Conservation (phyloP, 2,797 vertebrate species). For the Choloepus didactylus region DNA sequence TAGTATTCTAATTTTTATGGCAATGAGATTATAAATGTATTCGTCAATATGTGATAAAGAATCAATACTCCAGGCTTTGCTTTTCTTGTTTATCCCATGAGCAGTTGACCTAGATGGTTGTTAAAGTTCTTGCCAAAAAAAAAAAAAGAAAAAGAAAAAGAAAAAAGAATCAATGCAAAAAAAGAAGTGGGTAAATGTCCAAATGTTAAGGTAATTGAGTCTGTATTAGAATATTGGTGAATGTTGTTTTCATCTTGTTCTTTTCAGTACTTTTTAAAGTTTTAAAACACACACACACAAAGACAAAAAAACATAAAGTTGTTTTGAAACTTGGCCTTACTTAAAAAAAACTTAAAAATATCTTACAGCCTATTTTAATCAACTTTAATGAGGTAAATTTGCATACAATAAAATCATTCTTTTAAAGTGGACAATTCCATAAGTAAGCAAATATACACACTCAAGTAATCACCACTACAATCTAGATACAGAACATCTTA, state of each 20-base stretch:
- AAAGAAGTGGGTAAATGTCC: not conserved
- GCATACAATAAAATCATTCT: not conserved
- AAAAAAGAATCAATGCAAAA: not conserved
- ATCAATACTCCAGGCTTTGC: not conserved
- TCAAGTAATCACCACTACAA: not conserved
- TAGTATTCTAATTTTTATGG: not conserved
- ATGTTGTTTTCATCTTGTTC: not conserved
- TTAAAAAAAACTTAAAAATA: not conserved
- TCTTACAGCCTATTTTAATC: not conserved
- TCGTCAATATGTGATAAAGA: not conserved
- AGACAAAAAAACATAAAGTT: not conserved
- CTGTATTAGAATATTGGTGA: not conserved
- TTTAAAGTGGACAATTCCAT: not conserved
- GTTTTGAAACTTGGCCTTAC: not conserved
- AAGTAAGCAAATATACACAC: not conserved
- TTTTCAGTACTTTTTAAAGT: not conserved
- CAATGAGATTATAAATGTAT: not conserved
- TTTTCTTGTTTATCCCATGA: not conserved
- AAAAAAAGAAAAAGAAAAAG: no score
- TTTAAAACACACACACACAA: not conserved
- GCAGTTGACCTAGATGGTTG: not conserved
- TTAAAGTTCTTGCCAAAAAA: not conserved
- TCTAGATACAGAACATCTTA: not conserved
- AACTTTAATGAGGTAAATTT: not conserved
- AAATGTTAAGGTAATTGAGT: not conserved